Evolutionary conservation across 2,797 vertebrate genomes (phyloP).

Genomic region (Masticophis lateralis): DNA sequence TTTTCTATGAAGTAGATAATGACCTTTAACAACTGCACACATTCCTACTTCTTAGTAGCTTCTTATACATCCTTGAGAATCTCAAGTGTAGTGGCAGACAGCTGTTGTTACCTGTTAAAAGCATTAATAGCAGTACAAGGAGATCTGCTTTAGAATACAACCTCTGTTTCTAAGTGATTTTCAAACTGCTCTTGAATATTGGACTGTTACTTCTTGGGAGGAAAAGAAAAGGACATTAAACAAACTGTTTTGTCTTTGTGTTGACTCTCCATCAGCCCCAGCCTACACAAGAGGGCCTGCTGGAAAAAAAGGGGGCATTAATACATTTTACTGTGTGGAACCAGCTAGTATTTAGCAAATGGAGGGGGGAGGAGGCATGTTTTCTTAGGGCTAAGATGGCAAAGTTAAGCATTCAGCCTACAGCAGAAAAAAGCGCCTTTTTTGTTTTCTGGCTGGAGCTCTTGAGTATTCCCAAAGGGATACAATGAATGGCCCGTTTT

Average conservation of each 20-base stretch:
- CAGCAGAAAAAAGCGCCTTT: slow-evolving; percentile 89
- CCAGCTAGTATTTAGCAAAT: slow-evolving; percentile 87
- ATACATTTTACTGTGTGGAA: slow-evolving; percentile 89
- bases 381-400: slow-evolving; percentile 97
- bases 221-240: slow-evolving; percentile 75
- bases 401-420: slow-evolving; percentile 98
- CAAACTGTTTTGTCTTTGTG: slow-evolving; percentile 99
- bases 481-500: slow-evolving; percentile 96
- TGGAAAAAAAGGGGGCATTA: slow-evolving; percentile 83
- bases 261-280: slow-evolving; percentile 85
- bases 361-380: slow-evolving; percentile 72
- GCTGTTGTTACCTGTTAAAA: slow-evolving; percentile 64
- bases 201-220: slow-evolving; percentile 69
- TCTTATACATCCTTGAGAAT: slow-evolving; percentile 38
- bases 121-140: slow-evolving; percentile 57
- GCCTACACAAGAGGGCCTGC: slow-evolving; percentile 80
- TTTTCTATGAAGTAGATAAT: slow-evolving; percentile 34
- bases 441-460: slow-evolving; percentile 92
- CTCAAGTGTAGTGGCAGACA: slow-evolving; percentile 48
- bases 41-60: background rate
- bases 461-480: slow-evolving; percentile 86
- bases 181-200: slow-evolving; percentile 69
- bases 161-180: slow-evolving; percentile 67
- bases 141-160: slow-evolving; percentile 64
- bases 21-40: slow-evolving; percentile 42